Base-by-base conservation (phyloP, 1,140 invertebrate species). In the honey bee (Apis mellifera) region DNA sequence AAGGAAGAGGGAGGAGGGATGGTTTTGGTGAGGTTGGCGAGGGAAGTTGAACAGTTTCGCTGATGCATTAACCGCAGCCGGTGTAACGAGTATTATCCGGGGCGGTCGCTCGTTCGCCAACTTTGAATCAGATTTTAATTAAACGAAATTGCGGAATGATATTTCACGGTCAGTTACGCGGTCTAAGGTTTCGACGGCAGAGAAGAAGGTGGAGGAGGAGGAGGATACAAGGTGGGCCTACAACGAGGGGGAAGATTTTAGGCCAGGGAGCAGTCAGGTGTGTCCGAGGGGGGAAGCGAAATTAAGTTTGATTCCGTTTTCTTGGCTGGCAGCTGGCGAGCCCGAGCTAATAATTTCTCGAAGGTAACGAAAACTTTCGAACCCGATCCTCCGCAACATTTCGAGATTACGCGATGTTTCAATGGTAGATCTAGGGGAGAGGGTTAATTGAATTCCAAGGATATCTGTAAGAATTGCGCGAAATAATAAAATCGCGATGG, bases 111-210 rank as follows among this genome's bases (percentile, higher is more conserved):
- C 85, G 84, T 86, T 86, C 55, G 84, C 74, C 60, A 93, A 93
- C 90, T 90, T 93, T 90, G 91, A 93, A 93, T 93, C 92, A 93
- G 90, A 93, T 93, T 94, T 94, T 94, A 94, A 94, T 94, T 94
- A 94, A 94, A 94, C 90, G 90, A 92, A 92, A 93, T 92, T 88
- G 90, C 90, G 88, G 91, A 94, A 94, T 92, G 91, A 94, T 93
- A 89, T 90, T 90, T 90, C 86, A 84, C 88, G 86, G 87, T 84
- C 86, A 87, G 85, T 82, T 90, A 89, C 86, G 86, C 83, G 78
- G 85, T 48, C 21, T 23, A 19, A 60, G 55, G 55, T 59, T 57
- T 12, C 17, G 9, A 17, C 7, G 23, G 48, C 68, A 68, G 70
- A 54, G 70, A 23, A 48, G 62, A 65, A 7, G 55, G 64, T 8